Conservation (phyloP, 2,797 vertebrate species). For the Manis pentadactyla region DNA sequence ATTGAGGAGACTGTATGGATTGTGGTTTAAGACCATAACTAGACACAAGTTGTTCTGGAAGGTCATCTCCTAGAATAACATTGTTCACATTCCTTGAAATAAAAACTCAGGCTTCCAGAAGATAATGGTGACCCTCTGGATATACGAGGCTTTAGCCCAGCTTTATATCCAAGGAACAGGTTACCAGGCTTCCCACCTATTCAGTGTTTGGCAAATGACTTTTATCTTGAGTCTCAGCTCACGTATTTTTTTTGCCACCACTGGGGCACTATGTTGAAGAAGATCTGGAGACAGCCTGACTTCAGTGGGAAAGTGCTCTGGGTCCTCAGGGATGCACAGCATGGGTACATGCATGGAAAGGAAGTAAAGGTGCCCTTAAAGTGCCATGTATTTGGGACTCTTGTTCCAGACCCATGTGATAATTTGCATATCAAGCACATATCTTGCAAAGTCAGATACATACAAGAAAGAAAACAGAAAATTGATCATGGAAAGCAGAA, state of each 20-base stretch:
- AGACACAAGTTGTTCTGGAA: not conserved
- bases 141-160: not conserved
- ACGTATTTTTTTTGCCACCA: not conserved
- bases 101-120: not conserved
- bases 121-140: not conserved
- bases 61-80: not conserved
- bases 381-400: not conserved
- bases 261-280: not conserved
- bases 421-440: not conserved
- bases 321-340: not conserved
- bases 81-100: not conserved
- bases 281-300: not conserved
- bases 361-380: no score
- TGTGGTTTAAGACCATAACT: not conserved
- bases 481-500: not conserved
- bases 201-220: not conserved
- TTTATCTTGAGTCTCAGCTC: conserved; percentile 8
- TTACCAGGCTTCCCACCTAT: not conserved
- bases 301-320: not conserved
- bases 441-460: not conserved
- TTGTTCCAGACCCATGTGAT: not conserved
- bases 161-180: not conserved
- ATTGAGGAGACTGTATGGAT: not conserved
- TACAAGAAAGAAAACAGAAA: conserved; percentile 15
- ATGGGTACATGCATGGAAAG: not conserved